These are phyloP conservation scores for Phenganax subtilis DNA, from an alignment of 92 coral and sea anemone species.

Conservation along the genomic window DNA sequence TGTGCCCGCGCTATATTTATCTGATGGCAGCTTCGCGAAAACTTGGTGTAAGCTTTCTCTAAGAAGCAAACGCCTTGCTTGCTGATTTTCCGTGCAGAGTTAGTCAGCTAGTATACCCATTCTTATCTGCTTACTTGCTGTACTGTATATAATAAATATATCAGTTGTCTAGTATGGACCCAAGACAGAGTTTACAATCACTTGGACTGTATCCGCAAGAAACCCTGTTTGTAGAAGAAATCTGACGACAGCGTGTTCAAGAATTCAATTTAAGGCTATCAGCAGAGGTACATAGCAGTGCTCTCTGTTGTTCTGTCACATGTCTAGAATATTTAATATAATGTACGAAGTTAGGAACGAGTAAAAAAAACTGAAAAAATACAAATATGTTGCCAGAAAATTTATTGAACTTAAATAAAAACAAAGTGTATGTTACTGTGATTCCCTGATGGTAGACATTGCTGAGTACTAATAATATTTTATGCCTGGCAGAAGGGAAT, in stretches of 20 bases:
- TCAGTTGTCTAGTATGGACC: conserved; percentile 73
- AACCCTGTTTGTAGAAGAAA: conserved; percentile 92
- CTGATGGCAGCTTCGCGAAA: no score
- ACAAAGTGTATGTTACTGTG: not conserved
- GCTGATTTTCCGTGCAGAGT: no score
- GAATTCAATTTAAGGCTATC: not conserved
- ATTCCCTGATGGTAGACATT: not conserved
- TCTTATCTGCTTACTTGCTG: no score
- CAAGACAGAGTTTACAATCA: conserved; percentile 65
- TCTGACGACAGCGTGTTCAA: conserved; percentile 34
- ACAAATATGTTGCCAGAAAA: not conserved
- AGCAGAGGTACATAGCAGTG: not conserved
- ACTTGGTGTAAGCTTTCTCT: no score
- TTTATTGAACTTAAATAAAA: not conserved
- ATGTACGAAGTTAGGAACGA: not conserved
- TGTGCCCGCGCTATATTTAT: no score
- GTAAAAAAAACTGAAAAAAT: not conserved
- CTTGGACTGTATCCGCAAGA: conserved; percentile 93
- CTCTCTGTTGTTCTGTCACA: not conserved
- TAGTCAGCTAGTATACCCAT: no score
- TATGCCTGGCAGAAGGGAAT: not conserved
- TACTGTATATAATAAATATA: not conserved
- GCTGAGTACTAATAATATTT: not conserved
- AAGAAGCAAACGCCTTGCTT: no score
- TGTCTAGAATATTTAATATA: not conserved